Conservation (phyloP, 2,797 vertebrate species). For the Borostomias antarcticus region DNA sequence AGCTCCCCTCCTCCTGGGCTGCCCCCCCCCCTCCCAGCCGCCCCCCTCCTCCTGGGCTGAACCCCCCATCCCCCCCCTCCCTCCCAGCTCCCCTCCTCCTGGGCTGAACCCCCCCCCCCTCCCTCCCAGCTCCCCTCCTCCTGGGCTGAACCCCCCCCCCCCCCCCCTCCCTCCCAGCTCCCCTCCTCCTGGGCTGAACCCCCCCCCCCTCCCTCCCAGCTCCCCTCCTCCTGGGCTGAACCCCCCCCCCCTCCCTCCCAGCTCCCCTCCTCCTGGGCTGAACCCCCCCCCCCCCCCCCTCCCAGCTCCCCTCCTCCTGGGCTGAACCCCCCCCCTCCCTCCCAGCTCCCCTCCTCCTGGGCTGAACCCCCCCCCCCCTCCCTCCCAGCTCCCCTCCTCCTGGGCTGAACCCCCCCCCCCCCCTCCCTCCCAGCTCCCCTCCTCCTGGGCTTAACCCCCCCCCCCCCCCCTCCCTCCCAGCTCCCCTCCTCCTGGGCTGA, state of each 20-base stretch:
- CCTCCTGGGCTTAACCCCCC: conserved; percentile 29
- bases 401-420: too few species aligned
- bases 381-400: too few species aligned
- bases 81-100: conserved; percentile 35
- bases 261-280: conserved; percentile 40
- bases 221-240: too few species aligned
- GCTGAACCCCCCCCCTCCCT: neutral
- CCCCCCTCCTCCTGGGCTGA: too few species aligned
- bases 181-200: conserved; percentile 31
- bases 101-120: conserved; percentile 21
- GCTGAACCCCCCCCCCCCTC: conserved; percentile 2
- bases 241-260: neutral
- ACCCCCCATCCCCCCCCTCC: neutral
- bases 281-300: neutral
- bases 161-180: conserved; percentile 25
- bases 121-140: too few species aligned
- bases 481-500: too few species aligned
- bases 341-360: conserved; percentile 42
- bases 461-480: neutral
- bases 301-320: too few species aligned
- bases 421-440: conserved; percentile 33
- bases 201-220: too few species aligned
- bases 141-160: too few species aligned
- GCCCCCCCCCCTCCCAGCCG: neutral
- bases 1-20: conserved; percentile 42